Evolutionary conservation across 2,797 vertebrate species (phyloP), one percentile per base, ranked within the genome.

Genomic region (Lophius americanus): DNA sequence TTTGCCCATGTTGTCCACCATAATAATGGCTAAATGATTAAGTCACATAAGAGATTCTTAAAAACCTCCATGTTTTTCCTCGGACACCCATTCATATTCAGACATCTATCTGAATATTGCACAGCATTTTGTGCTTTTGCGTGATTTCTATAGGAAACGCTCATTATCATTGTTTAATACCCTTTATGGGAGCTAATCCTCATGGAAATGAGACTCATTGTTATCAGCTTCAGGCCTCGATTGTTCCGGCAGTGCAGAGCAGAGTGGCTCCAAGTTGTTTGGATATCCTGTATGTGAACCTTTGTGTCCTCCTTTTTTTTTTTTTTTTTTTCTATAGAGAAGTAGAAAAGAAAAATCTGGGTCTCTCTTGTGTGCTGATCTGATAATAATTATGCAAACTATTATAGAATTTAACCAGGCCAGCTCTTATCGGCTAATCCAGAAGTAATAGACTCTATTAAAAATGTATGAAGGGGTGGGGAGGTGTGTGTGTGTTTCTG

Each of bases 391-490:
- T 94, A 93, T 94, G 92, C 91, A 91, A 92, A 92, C 89, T 92
- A 89, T 93, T 93, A 92, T 89, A 93, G 86, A 92, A 92, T 93
- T 92, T 92, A 92, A 93, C 89, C 90, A 93, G 92, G 89, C 84
- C 78, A 85, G 78, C 87, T 92, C 89, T 92, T 94, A 94, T 93
- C 89, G 78, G 88, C 92, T 94, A 93, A 95, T 95, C 93, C 93
- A 90, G 88, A 91, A 93, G 93, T 94, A 94, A 94, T 94, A 94
- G 92, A 94, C 94, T 93, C 92, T 91, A 93, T 94, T 92, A 93
- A 93, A 93, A 93, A 94, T 94, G 94, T 87, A 93, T 93, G 90
- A 92, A 87, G 85, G 84, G 76, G 85, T 83, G 60, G 74, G 62
- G 67, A 67, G 55, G 47, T 13, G 33, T 1, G 56, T 41, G 70